Evolutionary conservation across 1,140 invertebrate genomes (phyloP), one percentile per base, ranked within the genome.

Genomic region (Nasonia longicornis): DNA sequence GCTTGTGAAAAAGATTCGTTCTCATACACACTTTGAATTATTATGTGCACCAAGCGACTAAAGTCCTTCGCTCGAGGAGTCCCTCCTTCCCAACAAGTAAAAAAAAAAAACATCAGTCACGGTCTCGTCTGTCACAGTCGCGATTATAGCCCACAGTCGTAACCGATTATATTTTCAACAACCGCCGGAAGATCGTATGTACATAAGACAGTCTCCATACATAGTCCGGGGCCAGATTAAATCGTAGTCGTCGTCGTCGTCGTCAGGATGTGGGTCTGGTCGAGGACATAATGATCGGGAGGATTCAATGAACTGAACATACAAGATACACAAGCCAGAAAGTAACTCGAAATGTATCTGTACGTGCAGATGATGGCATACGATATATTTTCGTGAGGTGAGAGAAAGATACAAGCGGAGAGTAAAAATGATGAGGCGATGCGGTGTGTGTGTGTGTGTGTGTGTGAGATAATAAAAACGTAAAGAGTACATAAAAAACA

Each of bases 261-360:
- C 16, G 35, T 63, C 26, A 8, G 77, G 48, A 78, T 69, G 48
- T 70, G 66, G 52, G 26, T 67, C 64, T 67, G 64, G 64, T 11
- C 26, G 69, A 58, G 16, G 35, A 70, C 31, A 72, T 38, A 64
- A 73, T 73, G 69, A 64, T 29, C 26, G 71, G 35, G 45, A 71
- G 72, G 71, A 63, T 72, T 72, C 52, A 29, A 81, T 77, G 75
- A 77, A 72, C 70, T 81, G 45, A 77, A 78, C 12, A 48, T 20
- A 77, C 64, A 67, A 45, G 38, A 70, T 35, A 70, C 38, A 67
- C 48, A 71, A 77, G 75, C 75, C 16, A 58, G 10, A 75, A 75
- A 1, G 20, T 69, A 67, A 67, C 16, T 58, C 52, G 52, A 58
- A 3, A n/a, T 48, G 45, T 14, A 14, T 48, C 6, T 58, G 4